These are phyloP conservation scores for Schizothorax lantsangensis DNA, from an alignment of 2,797 vertebrate genomes.

Conservation along the genomic window DNA sequence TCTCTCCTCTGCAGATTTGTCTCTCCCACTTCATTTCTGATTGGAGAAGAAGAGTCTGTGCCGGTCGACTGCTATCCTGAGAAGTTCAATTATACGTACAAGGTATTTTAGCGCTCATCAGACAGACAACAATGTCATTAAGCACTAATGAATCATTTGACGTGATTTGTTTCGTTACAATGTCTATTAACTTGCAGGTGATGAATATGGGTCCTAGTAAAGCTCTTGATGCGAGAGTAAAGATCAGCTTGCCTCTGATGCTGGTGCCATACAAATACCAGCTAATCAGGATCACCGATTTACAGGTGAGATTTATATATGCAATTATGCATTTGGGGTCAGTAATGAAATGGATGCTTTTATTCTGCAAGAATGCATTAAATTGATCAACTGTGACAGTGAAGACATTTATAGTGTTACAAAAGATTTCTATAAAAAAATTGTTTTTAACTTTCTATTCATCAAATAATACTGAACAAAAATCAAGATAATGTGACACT, in stretches of 20 bases:
- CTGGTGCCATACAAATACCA: constrained; percentile 79
- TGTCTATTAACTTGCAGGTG: constrained; percentile 78
- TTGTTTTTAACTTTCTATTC: background rate
- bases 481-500: background rate
- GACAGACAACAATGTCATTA: constrained; percentile 23
- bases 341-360: background rate
- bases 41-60: constrained; percentile 79
- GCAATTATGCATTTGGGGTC: background rate
- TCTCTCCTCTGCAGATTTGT: constrained; percentile 74
- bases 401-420: background rate
- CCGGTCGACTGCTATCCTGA: constrained; percentile 82
- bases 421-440: background rate
- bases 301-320: constrained; percentile 81
- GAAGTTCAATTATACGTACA: constrained; percentile 85
- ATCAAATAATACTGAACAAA: background rate
- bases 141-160: constrained; percentile 36
- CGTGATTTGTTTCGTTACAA: constrained; percentile 12
- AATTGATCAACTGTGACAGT: background rate
- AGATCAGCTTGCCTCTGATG: constrained; percentile 86
- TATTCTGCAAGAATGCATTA: background rate
- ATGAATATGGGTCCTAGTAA: constrained; percentile 89
- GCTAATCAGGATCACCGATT: constrained; percentile 83
- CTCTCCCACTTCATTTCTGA: constrained; percentile 85
- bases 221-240: constrained; percentile 81
- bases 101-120: constrained; percentile 73